Base-by-base conservation (phyloP, 2,888 invertebrate genomes). In the Zelleria hepariella region DNA sequence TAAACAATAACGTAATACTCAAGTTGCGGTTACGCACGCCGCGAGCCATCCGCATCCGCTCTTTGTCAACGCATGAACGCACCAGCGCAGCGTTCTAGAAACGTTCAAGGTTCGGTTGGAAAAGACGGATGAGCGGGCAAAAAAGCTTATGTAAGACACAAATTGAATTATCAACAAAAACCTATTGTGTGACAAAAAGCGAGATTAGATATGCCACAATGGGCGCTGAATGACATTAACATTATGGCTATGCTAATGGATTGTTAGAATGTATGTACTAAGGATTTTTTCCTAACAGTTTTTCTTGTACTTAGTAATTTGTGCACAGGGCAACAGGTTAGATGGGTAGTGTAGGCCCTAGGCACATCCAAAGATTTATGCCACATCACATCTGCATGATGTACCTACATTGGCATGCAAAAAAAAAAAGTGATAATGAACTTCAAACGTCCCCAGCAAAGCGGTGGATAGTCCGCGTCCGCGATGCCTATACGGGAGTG, bases 1-100 rank as follows among this genome's bases (percentile, higher is more conserved):
- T 72, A 70, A 71, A 72, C 73, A 75, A 74, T 71, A 60, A 77
- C 78, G 77, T 82, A 79, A 80, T 76, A 75, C 52, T 20, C 47
- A 26, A 74, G 69, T 65, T 72, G 77, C 72, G 77, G 77, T 53
- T 51, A 54, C 24, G 67, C 64, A 49, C 51, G 64, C 62, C 51
- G 64, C 62, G 65, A 47, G 72, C 75, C 74, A 75, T 74, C 74
- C 69, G 72, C 70, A 77, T 80, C 82, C 82, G 80, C 71, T 57
- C 32, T 47, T 48, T 23, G 47, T 48, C 18, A 24, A 20, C 27
- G 32, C 32, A 42, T 15, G 15, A 42, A 15, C 15, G 42, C 42
- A 42, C 2, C 42, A n/a, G n/a, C n/a, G n/a, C n/a, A n/a, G n/a
- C 32, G 15, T 42, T 42, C 51, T 20, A 51, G 21, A 51, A 51